Percentiles rank a stretch among this genome's conserved stretches.
These are phyloP conservation scores for Dicrostonyx torquatus DNA, from an alignment of 2,797 vertebrate genomes.

Conservation along the genomic window DNA sequence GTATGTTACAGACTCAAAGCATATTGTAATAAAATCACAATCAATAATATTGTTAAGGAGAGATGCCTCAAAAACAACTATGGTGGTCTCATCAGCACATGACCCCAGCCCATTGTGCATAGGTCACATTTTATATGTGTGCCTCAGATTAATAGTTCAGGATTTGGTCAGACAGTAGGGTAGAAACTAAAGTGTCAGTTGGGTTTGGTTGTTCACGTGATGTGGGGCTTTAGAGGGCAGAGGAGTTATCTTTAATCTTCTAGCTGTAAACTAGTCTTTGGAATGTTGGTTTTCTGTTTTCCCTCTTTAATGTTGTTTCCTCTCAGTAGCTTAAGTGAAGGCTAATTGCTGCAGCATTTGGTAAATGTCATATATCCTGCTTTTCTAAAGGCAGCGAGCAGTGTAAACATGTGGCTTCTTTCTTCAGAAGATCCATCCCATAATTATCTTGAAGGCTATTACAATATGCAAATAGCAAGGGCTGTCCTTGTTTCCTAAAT, in stretches of 20 bases:
- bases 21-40: conserved; percentile 22
- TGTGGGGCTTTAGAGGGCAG: not conserved
- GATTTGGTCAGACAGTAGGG: not conserved
- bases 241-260: not conserved
- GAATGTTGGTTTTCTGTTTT: conserved; percentile 47
- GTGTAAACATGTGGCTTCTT: conserved; percentile 62
- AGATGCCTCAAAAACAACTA: not conserved
- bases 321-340: conserved; percentile 64
- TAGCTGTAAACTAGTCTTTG: conserved; percentile 36
- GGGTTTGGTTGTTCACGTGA: not conserved
- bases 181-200: conserved; percentile 2
- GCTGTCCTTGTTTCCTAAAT: conserved; percentile 58
- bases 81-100: not conserved
- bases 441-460: conserved; percentile 60
- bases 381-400: conserved; percentile 60
- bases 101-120: not conserved
- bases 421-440: conserved; percentile 59
- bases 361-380: conserved; percentile 64
- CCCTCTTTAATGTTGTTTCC: conserved; percentile 42
- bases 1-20: conserved; percentile 45
- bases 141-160: conserved; percentile 27
- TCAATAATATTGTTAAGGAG: conserved; percentile 33
- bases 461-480: conserved; percentile 68
- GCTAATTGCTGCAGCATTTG: conserved; percentile 64
- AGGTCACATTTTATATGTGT: not conserved